phyloP scores from a whole-genome alignment of 2,113 vertebrate species.

The Collichthys lucidus region DNA sequence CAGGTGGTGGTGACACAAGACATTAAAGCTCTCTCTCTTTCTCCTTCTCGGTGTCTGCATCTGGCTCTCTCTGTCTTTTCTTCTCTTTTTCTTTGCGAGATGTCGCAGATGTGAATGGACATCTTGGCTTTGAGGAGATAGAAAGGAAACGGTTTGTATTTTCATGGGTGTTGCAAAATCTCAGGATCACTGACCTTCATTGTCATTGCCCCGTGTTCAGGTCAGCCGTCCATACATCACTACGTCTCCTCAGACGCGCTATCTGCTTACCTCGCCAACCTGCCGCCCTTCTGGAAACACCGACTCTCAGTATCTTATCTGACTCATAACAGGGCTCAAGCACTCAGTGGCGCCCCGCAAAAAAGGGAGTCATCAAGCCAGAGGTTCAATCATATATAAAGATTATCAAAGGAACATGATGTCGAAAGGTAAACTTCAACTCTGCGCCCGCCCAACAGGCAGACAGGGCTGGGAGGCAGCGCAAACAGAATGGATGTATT shows the following conservation, averaged over 20 bases:
- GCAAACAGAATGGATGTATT: constrained; percentile 79
- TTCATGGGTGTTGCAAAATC: constrained; percentile 41
- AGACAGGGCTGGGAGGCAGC: constrained; percentile 62
- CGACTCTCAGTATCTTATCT: background rate
- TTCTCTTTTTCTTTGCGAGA: constrained; percentile 47
- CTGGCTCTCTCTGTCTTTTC: constrained; percentile 51
- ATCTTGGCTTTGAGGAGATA: constrained; percentile 18
- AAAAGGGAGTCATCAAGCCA: constrained; percentile 45
- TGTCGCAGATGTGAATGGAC: constrained; percentile 37
- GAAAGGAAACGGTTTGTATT: constrained; percentile 18
- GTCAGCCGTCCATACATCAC: constrained; percentile 6
- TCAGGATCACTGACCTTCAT: constrained; percentile 37
- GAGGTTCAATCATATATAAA: constrained; percentile 55
- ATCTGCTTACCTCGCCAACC: constrained; percentile 31
- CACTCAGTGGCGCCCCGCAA: constrained; percentile 31
- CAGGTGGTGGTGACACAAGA: constrained; percentile 79
- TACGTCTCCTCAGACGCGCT: constrained; percentile 10
- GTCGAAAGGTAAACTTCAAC: constrained; percentile 72
- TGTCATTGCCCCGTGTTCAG: constrained; percentile 26
- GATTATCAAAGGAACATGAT: constrained; percentile 72
- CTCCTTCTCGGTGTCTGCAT: constrained; percentile 53
- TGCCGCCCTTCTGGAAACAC: constrained; percentile 11
- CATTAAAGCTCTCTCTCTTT: constrained; percentile 62
- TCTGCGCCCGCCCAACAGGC: constrained; percentile 54
- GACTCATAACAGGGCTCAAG: constrained; percentile 51